A percentile compares a stretch with the other conserved stretches of the same genome.
Evolutionary conservation across 2,797 vertebrate species (phyloP).

Genomic region (Coranthus polyacanthus): DNA sequence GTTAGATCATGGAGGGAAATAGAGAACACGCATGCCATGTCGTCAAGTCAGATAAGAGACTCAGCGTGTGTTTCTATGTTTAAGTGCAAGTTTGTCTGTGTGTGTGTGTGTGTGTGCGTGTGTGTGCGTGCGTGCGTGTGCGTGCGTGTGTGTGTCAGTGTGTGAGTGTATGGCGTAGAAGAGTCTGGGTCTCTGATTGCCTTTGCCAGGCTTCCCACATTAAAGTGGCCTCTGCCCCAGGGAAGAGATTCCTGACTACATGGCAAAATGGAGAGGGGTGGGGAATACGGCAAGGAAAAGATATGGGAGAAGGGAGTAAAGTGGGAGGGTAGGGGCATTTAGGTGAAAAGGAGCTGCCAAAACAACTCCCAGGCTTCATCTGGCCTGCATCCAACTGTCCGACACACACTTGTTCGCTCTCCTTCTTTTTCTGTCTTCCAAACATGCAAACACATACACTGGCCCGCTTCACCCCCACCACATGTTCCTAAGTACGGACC

Average conservation of each 20-base stretch:
- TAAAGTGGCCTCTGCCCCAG: constrained; percentile 83
- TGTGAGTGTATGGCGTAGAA: constrained; percentile 69
- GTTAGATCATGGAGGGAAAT: constrained; percentile 77
- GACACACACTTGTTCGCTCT: constrained; percentile 72
- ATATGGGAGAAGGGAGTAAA: constrained; percentile 73
- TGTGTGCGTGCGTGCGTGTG: constrained; percentile 32
- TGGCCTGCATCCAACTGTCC: constrained; percentile 83
- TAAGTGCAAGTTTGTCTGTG: constrained; percentile 62
- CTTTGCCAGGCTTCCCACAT: constrained; percentile 84
- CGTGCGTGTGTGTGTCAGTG: constrained; percentile 40
- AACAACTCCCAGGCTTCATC: constrained; percentile 81
- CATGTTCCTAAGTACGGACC: constrained; percentile 79
- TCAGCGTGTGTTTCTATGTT: constrained; percentile 61
- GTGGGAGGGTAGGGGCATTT: constrained; percentile 74
- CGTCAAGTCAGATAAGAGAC: constrained; percentile 84
- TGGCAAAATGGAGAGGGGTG: constrained; percentile 75
- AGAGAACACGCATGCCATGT: constrained; percentile 83
- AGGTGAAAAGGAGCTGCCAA: constrained; percentile 82
- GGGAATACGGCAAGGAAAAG: constrained; percentile 73
- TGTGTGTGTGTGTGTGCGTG: constrained; percentile 27
- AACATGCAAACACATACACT: constrained; percentile 74
- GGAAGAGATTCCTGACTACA: constrained; percentile 83
- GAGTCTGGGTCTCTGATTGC: constrained; percentile 86
- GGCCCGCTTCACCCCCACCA: constrained; percentile 76
- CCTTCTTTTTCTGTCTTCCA: constrained; percentile 47